A percentile compares a stretch with the other conserved stretches of the same genome.
These are phyloP conservation scores for Dendronephthya gigantea DNA, from an alignment of 64 coral and sea anemone species.

Conservation along the genomic window DNA sequence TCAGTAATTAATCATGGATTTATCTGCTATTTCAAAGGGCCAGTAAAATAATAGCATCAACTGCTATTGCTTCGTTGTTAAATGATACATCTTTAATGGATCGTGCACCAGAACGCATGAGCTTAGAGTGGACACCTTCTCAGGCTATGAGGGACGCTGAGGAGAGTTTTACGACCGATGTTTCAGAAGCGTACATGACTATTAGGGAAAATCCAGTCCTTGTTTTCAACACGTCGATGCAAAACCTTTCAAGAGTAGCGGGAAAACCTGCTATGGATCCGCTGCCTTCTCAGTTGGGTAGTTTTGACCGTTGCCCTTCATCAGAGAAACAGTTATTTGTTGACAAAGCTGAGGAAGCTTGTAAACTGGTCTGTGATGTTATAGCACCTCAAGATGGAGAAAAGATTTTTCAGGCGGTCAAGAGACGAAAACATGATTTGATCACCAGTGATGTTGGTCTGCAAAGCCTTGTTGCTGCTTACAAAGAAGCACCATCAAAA, in stretches of 20 bases:
- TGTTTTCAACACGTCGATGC: not conserved
- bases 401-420: slow-evolving; percentile 8
- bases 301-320: not conserved
- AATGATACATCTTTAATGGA: not conserved
- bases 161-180: not conserved
- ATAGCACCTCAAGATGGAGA: slow-evolving; percentile 27
- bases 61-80: not conserved
- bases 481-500: slow-evolving; percentile 17
- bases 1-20: not conserved
- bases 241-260: not conserved
- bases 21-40: not conserved
- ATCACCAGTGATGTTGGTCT: not conserved
- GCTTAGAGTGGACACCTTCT: not conserved
- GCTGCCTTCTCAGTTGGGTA: not conserved
- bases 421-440: not conserved
- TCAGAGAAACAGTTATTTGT: slow-evolving; percentile 15
- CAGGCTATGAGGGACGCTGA: not conserved
- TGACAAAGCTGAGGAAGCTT: slow-evolving; percentile 5
- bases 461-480: not conserved
- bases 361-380: slow-evolving; percentile 8
- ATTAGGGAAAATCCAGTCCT: not conserved
- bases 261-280: not conserved
- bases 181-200: not conserved
- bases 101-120: not conserved
- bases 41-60: not conserved